Evolutionary conservation across 1,140 invertebrate species (phyloP).

Genomic region (Trichomalopsis sarcophagae): DNA sequence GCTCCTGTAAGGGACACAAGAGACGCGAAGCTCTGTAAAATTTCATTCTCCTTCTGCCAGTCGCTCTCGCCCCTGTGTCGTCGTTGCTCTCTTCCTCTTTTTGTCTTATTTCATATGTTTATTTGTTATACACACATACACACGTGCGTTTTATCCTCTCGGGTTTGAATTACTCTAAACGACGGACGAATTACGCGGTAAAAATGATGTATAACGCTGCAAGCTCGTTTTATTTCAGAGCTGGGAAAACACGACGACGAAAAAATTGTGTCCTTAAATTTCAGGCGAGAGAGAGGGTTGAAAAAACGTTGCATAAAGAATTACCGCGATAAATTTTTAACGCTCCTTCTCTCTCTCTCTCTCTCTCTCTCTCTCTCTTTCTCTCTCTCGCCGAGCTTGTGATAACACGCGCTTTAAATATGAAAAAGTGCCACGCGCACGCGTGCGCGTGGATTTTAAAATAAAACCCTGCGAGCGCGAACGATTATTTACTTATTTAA

Average conservation of each 20-base stretch:
- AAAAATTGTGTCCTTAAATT: constrained; percentile 20
- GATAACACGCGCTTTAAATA: constrained; percentile 33
- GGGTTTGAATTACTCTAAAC: constrained; percentile 36
- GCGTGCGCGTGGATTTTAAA: constrained; percentile 1
- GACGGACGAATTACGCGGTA: constrained; percentile 18
- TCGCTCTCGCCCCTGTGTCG: background rate
- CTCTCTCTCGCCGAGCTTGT: background rate
- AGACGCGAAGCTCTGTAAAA: background rate
- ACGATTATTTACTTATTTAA: background rate
- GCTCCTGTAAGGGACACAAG: constrained; percentile 34
- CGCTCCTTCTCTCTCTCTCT: background rate
- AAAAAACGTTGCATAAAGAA: constrained; percentile 29
- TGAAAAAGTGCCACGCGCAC: constrained; percentile 8
- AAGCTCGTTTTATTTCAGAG: background rate
- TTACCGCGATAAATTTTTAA: constrained; percentile 30
- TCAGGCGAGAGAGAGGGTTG: background rate
- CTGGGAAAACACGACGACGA: background rate
- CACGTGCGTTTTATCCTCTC: background rate
- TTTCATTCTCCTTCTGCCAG: background rate
- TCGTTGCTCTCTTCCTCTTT: constrained; percentile 14
- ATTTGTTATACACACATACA: too few relatives aligned
- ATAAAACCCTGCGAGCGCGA: background rate
- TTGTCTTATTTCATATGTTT: background rate
- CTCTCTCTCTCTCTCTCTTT: too few relatives aligned
- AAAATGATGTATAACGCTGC: constrained; percentile 11